Evolutionary conservation across 2,113 vertebrate genomes (phyloP), one percentile per base, ranked within the genome.

Genomic region (Uria lomvia): DNA sequence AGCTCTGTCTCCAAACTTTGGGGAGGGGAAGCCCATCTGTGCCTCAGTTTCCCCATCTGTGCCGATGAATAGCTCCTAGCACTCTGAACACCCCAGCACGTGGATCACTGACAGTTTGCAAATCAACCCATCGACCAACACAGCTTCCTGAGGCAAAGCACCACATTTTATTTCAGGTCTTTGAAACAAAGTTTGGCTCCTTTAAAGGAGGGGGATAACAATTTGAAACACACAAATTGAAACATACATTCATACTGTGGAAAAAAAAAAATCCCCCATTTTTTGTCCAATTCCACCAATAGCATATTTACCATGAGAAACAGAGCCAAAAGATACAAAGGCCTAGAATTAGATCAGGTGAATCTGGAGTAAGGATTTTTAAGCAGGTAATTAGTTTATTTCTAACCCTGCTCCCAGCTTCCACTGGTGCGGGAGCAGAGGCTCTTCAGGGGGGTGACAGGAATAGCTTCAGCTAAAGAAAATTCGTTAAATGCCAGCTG

Each of bases 1-100:
- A 82, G 38, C 32, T 70, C 66, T 56, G 50, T 22, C 36, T 45
- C 16, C 47, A 81, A 53, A 19, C 4, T 45, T 1, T 45, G 16
- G 12, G 19, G 21, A 73, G 30, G 12, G 4, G 13, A 90, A 66
- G 5, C 22, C 59, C n/a, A 34, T 30, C 56, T 0, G 0, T 74
- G 89, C 65, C 76, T 95, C 86, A 53, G 50, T 86, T 94, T 94
- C 86, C 42, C 42, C 34, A 24, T 29, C 62, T 55, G 32, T 42
- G 38, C 9, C n/a, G 5, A 49, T 8, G 3, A 85, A 38, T 17
- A 76, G 16, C 29, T 55, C 9, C 67, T 18, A 36, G 2, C 4
- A 9, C 6, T 58, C 67, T 50, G 42, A 88, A 79, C 11, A 26
- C 5, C 22, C 26, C 14, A 38, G 6, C 7, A 8, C 7, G 19